Percentiles rank a stretch among this genome's conserved stretches.
phyloP scores from a whole-genome alignment of 2,888 invertebrate species.

The Noctuana brunneofusca region DNA sequence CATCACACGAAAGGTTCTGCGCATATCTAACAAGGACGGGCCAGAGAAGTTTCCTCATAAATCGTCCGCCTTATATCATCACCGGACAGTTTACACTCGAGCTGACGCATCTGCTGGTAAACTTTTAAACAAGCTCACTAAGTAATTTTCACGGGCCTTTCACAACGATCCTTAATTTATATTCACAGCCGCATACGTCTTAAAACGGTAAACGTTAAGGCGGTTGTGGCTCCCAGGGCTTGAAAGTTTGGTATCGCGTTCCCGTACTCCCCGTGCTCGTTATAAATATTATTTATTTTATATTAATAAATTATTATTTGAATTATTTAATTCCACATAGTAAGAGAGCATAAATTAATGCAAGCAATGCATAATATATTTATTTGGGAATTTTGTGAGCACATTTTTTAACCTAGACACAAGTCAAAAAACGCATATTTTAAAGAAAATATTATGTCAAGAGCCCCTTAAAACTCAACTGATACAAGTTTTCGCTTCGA shows the following conservation, averaged over 20 bases:
- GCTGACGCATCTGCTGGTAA: conserved; percentile 34
- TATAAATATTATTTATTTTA: too few relatives aligned
- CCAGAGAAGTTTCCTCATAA: conserved; percentile 33
- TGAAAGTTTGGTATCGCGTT: conserved; percentile 22
- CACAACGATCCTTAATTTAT: conserved; percentile 26
- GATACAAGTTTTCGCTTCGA: conserved; percentile 33
- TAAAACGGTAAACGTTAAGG: conserved; percentile 28
- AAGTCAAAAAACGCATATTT: too few relatives aligned
- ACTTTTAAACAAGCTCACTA: conserved; percentile 35
- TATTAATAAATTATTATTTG: too few relatives aligned
- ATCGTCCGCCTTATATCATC: conserved; percentile 35
- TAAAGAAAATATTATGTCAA: conserved; percentile 13
- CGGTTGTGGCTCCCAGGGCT: conserved; percentile 21
- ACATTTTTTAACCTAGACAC: too few relatives aligned
- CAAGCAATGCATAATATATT: too few relatives aligned
- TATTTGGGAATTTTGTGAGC: too few relatives aligned
- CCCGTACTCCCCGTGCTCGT: conserved; percentile 8
- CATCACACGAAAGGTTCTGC: neutral
- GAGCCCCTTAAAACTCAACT: neutral
- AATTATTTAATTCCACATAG: too few relatives aligned
- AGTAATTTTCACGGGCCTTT: conserved; percentile 32
- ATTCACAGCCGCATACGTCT: conserved; percentile 32
- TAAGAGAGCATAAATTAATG: too few relatives aligned
- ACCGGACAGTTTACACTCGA: conserved; percentile 30
- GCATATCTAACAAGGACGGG: neutral